Base-by-base conservation (phyloP, 2,888 invertebrate species). In the Limenitis arthemis region DNA sequence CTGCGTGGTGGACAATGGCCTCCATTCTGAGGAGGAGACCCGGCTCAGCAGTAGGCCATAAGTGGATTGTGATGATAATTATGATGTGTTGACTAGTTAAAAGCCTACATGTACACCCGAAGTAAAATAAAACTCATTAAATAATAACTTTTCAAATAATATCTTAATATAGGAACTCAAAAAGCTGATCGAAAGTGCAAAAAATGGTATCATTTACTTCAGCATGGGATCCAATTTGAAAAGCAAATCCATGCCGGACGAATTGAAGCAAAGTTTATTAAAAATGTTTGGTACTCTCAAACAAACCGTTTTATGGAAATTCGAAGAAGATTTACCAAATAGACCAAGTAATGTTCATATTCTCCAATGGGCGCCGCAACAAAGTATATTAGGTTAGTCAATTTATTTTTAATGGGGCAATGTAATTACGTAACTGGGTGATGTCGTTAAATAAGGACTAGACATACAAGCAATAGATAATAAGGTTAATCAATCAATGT, bases 311-410 rank as follows among this genome's bases (percentile, higher is more conserved):
- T 47, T 85, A 8, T 82, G 79, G 81, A 83, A 79, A 60, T 76
- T 73, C 56, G 77, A 77, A 55, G 69, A 69, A 31, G 49, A 55
- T 1, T 44, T 75, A 30, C 66, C 72, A 0, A 63, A 73, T 33
- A n/a, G 66, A 5, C 82, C 85, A 0, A 63, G 66, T 6, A 88
- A 88, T 59, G 77, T 88, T 0, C 73, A 79, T 48, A 66, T 86
- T 1, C 46, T 76, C 7, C 59, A 74, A 6, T 88, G 87, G 82
- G 73, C 80, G 9, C 83, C 85, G 1, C 85, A 86, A 56, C 69
- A 65, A 12, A 71, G 73, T 41, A 72, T 80, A 32, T 57, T 79
- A 40, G 69, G 79, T 75, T 58, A n/a, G 28, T 38, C 11, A 30
- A 11, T 31, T 12, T 3, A 20, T 20, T 20, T 20, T 3, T 20